Percentiles rank a stretch among this genome's conserved stretches.
These are phyloP conservation scores for Xyliphius kryptos DNA, from an alignment of 2,113 vertebrate genomes.

Conservation along the genomic window DNA sequence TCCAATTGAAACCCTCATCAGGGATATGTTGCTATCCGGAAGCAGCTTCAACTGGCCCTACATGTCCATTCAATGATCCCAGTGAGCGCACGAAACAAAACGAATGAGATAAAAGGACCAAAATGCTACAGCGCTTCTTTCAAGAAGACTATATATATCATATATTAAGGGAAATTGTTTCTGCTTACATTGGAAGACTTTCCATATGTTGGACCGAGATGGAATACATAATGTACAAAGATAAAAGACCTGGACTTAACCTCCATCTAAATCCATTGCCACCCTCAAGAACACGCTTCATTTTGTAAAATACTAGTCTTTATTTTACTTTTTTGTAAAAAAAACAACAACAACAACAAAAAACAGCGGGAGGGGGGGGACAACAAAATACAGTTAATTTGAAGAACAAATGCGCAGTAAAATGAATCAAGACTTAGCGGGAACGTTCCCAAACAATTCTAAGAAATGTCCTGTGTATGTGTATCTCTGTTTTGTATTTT, in stretches of 20 bases:
- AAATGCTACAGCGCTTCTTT: conserved; percentile 60
- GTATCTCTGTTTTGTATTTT: conserved; percentile 99
- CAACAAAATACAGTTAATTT: conserved; percentile 62
- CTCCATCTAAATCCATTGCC: conserved; percentile 81
- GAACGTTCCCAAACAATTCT: conserved; percentile 99
- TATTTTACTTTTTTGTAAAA: conserved; percentile 86
- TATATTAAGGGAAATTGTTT: conserved; percentile 60
- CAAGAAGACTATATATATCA: conserved; percentile 73
- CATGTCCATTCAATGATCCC: conserved; percentile 99
- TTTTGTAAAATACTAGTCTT: conserved; percentile 99
- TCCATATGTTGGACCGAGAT: conserved; percentile 76
- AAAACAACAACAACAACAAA: conserved; percentile 38
- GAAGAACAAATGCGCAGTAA: conserved; percentile 95
- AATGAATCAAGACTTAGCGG: conserved; percentile 92
- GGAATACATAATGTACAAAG: conserved; percentile 97
- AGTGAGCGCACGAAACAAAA: conserved; percentile 65
- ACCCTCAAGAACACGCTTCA: conserved; percentile 88
- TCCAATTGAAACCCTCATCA: conserved; percentile 99
- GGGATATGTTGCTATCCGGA: conserved; percentile 98
- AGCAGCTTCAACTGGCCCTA: conserved; percentile 99
- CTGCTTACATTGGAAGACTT: conserved; percentile 66
- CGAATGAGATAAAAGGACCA: conserved; percentile 64
- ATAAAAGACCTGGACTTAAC: conserved; percentile 84
- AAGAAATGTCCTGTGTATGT: conserved; percentile 99
- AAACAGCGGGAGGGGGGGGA: conserved; percentile 9